phyloP scores from a whole-genome alignment of 2,888 invertebrate species.

The Ectemnius lituratus region DNA sequence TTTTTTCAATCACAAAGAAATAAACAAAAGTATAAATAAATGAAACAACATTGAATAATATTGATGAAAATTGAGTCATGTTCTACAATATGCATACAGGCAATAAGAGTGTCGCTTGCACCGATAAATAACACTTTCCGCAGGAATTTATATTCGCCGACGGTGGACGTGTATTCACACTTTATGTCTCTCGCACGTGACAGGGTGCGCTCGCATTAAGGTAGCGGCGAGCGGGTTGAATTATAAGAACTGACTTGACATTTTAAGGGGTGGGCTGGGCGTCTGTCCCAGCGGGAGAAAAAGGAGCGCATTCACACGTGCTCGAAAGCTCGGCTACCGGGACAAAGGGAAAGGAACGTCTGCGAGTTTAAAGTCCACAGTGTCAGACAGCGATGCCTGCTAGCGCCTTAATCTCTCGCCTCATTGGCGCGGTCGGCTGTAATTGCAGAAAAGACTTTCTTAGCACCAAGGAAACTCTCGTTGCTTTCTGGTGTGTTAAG shows the following conservation, averaged over 20 bases:
- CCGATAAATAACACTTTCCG: background rate
- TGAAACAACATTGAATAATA: too few species aligned
- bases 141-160: background rate
- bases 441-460: too few species aligned
- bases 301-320: slow-evolving; percentile 44
- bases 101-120: too few species aligned
- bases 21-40: too few species aligned
- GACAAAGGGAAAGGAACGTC: slow-evolving; percentile 36
- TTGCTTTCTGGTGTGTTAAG: too few species aligned
- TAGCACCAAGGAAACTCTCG: too few species aligned
- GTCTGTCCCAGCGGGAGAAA: background rate
- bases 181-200: background rate
- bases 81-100: too few species aligned
- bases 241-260: slow-evolving; percentile 5
- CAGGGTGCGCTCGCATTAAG: background rate
- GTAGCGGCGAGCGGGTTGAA: background rate
- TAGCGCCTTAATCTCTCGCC: background rate
- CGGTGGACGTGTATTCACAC: background rate
- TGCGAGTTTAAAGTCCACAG: slow-evolving; percentile 39
- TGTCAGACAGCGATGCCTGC: slow-evolving; percentile 52
- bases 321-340: slow-evolving; percentile 38
- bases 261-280: slow-evolving; percentile 3
- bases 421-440: background rate
- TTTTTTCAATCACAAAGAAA: background rate
- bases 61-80: too few species aligned